phyloP scores from a whole-genome alignment of 2,888 invertebrate genomes.

The Eucera pruinosa region DNA sequence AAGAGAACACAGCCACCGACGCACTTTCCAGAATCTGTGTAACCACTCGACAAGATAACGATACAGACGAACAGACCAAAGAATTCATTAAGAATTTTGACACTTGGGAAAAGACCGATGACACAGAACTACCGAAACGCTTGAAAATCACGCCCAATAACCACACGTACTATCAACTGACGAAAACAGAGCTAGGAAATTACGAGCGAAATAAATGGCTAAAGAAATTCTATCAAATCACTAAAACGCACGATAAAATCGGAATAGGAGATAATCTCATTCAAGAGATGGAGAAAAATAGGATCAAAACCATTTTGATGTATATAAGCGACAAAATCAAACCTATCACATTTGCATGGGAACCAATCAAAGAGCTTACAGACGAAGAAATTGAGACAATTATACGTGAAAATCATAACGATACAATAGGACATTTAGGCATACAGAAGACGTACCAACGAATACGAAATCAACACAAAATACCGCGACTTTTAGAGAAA shows the following conservation, averaged over 20 bases:
- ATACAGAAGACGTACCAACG: neutral
- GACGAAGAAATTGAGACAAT: neutral
- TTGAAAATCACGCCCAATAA: too few relatives aligned
- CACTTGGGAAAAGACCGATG: too few relatives aligned
- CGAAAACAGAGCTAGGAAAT: neutral
- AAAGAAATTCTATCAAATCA: neutral
- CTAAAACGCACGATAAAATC: neutral
- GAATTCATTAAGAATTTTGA: too few relatives aligned
- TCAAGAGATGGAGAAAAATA: neutral
- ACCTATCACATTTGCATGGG: neutral
- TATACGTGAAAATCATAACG: neutral
- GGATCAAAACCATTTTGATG: neutral
- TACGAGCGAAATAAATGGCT: conserved; percentile 3
- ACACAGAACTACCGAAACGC: too few relatives aligned
- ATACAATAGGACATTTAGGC: neutral
- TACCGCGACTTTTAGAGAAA: too few relatives aligned
- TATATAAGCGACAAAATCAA: neutral
- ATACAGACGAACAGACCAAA: too few relatives aligned
- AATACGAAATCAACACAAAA: neutral
- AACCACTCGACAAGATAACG: too few relatives aligned
- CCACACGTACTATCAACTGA: neutral
- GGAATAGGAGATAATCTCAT: neutral
- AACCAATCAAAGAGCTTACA: neutral
- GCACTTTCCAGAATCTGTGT: too few relatives aligned
- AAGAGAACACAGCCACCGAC: neutral